Percentiles rank a stretch among this genome's conserved stretches.
Evolutionary conservation across 1,140 invertebrate genomes (phyloP).

Genomic region (Drosophila asahinai): DNA sequence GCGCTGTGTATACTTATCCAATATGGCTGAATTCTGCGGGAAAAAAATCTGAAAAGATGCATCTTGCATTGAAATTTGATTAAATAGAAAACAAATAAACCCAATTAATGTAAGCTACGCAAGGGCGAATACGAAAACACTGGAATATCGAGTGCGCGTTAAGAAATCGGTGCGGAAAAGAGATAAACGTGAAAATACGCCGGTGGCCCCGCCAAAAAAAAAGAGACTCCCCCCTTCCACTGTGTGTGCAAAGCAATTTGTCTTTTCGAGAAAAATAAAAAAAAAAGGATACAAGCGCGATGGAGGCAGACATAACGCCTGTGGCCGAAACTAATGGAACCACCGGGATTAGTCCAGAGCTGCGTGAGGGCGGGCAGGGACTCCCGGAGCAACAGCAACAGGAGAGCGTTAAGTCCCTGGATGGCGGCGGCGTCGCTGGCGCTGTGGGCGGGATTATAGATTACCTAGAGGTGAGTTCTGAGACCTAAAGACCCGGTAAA

Average conservation of each 20-base stretch:
- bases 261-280: conserved; percentile 21
- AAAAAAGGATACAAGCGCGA: conserved; percentile 20
- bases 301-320: conserved; percentile 64
- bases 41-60: conserved; percentile 28
- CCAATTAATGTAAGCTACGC: background rate
- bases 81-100: background rate
- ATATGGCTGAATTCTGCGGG: conserved; percentile 57
- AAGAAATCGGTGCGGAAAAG: conserved; percentile 4
- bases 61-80: conserved; percentile 28
- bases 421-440: conserved; percentile 13
- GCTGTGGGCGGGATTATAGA: conserved; percentile 43
- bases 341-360: conserved; percentile 15
- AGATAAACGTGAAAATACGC: conserved; percentile 14
- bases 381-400: conserved; percentile 21
- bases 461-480: conserved; percentile 43
- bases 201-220: conserved; percentile 53
- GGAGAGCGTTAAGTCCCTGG: conserved; percentile 14
- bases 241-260: conserved; percentile 15
- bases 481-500: background rate
- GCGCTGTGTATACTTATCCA: conserved; percentile 65
- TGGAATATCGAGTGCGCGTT: conserved; percentile 23
- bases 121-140: background rate
- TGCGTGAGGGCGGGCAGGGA: conserved; percentile 7
- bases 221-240: conserved; percentile 18
- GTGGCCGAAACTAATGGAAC: conserved; percentile 43